phyloP scores from a whole-genome alignment of 2,113 vertebrate genomes.

The Zapus hudsonius region DNA sequence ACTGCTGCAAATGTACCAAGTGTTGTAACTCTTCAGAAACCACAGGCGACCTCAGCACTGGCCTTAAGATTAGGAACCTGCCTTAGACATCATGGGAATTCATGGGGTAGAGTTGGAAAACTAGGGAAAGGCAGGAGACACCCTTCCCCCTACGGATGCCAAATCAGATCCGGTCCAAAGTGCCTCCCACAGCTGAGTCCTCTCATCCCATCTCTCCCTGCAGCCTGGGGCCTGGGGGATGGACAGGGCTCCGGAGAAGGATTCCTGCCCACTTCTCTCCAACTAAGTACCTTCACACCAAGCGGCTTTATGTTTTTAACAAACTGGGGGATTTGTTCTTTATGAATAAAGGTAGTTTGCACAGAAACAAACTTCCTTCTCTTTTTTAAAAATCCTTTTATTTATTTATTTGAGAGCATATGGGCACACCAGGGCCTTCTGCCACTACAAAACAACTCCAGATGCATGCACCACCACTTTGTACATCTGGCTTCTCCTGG shows the following conservation, averaged over 20 bases:
- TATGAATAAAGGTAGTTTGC: conserved; percentile 77
- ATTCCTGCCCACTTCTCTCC: not conserved
- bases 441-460: too few species aligned
- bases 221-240: not conserved
- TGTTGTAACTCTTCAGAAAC: not conserved
- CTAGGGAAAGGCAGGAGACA: not conserved
- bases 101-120: not conserved
- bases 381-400: not conserved
- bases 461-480: too few species aligned
- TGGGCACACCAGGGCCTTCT: too few species aligned
- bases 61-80: conserved; percentile 58
- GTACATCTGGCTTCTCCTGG: too few species aligned
- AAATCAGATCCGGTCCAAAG: conserved; percentile 38
- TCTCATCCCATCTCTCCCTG: not conserved
- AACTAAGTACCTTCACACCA: conserved; percentile 55
- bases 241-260: not conserved
- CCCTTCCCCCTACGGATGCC: not conserved
- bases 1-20: too few species aligned
- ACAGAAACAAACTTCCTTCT: conserved; percentile 25
- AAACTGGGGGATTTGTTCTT: conserved; percentile 20
- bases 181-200: not conserved
- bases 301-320: conserved; percentile 44
- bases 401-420: not conserved
- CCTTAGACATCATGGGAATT: conserved; percentile 10
- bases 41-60: not conserved